Conservation (phyloP, 2,113 vertebrate species). For the Sardina pilchardus region DNA sequence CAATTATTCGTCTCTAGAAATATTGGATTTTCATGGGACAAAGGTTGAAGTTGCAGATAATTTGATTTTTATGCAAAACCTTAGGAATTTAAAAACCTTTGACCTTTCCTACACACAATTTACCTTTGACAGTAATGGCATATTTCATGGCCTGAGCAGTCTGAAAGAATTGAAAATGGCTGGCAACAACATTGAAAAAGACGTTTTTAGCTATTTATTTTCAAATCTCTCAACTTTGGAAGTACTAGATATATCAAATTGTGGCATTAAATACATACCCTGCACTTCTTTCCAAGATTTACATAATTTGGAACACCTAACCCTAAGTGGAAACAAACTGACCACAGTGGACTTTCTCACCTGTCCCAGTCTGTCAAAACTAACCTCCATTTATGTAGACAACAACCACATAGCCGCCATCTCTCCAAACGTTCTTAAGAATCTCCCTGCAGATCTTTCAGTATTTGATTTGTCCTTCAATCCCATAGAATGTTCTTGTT, state of each 20-base stretch:
- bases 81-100: background rate
- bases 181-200: background rate
- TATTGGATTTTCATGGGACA: background rate
- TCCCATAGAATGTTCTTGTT: constrained; percentile 46
- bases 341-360: background rate
- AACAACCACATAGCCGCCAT: background rate
- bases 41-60: background rate
- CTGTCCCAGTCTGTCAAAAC: background rate
- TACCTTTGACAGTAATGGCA: background rate
- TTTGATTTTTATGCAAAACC: background rate
- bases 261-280: background rate
- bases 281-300: background rate
- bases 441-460: constrained; percentile 56
- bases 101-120: background rate
- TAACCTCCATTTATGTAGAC: background rate
- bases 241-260: background rate
- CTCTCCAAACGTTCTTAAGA: constrained; percentile 32
- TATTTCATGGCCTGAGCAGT: background rate
- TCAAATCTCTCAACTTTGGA: background rate
- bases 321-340: background rate
- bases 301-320: background rate
- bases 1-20: background rate
- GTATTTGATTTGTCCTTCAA: constrained; percentile 41
- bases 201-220: background rate
- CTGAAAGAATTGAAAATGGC: constrained; percentile 1